phyloP scores from a whole-genome alignment of 1,140 invertebrate species.

The Polyergus mexicanus region DNA sequence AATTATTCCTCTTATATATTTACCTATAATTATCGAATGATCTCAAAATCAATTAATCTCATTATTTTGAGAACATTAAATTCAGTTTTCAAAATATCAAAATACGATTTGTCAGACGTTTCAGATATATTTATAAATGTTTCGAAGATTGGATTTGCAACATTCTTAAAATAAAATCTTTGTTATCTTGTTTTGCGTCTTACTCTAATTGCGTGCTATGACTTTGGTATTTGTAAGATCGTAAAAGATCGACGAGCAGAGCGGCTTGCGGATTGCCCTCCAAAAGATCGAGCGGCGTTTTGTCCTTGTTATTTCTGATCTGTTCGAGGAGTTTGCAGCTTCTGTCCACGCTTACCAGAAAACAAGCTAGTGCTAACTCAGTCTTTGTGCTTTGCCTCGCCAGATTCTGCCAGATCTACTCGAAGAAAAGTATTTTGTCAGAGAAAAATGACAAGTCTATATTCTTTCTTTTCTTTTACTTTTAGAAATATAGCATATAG shows the following conservation, averaged over 20 bases:
- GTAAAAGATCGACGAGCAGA: conserved; percentile 78
- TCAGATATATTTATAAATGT: background rate
- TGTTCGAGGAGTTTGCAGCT: conserved; percentile 82
- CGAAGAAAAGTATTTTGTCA: background rate
- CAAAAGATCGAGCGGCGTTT: conserved; percentile 89
- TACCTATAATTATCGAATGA: background rate
- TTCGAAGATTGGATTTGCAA: background rate
- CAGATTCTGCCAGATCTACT: conserved; percentile 86
- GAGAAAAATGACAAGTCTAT: background rate
- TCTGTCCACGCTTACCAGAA: conserved; percentile 80
- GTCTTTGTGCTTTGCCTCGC: conserved; percentile 77
- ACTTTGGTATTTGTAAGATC: conserved; percentile 78
- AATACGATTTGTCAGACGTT: background rate
- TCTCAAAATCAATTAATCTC: background rate
- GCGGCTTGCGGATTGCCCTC: conserved; percentile 80
- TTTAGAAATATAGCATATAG: background rate
- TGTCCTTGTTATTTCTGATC: conserved; percentile 89
- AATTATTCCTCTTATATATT: conserved; percentile 1
- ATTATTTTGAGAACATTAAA: background rate
- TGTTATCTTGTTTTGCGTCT: background rate
- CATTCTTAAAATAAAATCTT: background rate
- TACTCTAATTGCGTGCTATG: conserved; percentile 68
- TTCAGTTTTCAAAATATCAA: background rate
- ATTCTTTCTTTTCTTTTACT: background rate
- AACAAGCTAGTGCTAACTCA: conserved; percentile 83